These are phyloP conservation scores for Aphaenogaster rudis DNA, from an alignment of 1,140 invertebrate genomes.

Conservation along the genomic window DNA sequence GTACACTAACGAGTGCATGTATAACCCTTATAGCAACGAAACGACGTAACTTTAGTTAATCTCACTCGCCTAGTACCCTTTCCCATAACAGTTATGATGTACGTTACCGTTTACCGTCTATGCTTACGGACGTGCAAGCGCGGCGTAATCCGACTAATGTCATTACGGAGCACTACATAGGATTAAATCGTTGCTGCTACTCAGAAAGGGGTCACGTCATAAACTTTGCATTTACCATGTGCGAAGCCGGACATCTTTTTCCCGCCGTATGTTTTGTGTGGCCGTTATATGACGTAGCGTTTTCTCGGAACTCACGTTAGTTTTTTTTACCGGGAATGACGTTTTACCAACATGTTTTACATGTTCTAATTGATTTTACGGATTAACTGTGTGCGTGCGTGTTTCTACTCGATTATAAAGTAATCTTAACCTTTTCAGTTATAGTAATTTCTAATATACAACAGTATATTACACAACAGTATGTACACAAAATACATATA, in stretches of 20 bases:
- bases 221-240: constrained; percentile 66
- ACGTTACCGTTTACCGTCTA: constrained; percentile 71
- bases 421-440: neutral
- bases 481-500: neutral
- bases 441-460: neutral
- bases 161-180: constrained; percentile 68
- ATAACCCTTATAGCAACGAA: constrained; percentile 58
- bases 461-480: neutral
- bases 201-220: constrained; percentile 61
- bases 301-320: constrained; percentile 9
- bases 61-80: constrained; percentile 66
- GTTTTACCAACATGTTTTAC: constrained; percentile 7
- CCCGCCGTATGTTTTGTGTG: constrained; percentile 31
- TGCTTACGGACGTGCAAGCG: constrained; percentile 64
- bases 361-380: constrained; percentile 32
- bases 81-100: constrained; percentile 73
- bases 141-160: constrained; percentile 74
- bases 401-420: neutral
- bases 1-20: constrained; percentile 49
- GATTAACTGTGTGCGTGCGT: neutral
- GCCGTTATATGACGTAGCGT: constrained; percentile 24
- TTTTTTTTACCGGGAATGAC: constrained; percentile 42
- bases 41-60: constrained; percentile 71
- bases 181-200: constrained; percentile 72
- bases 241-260: constrained; percentile 52